These are phyloP conservation scores for Folsomia candida DNA, from an alignment of 2,888 invertebrate genomes.

Conservation along the genomic window DNA sequence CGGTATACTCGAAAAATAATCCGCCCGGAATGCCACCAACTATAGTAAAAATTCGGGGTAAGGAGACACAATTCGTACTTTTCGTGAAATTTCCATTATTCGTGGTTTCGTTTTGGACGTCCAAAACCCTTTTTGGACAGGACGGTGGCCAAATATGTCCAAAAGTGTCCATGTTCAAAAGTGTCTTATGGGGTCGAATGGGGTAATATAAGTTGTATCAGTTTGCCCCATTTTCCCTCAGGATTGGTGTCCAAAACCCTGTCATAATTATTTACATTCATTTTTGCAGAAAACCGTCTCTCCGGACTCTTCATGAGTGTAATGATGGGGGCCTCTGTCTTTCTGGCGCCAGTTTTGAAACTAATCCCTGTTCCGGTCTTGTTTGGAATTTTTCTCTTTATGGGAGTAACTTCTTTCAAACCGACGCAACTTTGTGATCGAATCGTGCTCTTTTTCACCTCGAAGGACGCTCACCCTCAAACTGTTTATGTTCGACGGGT, in stretches of 20 bases:
- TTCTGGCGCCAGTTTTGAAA: constrained; percentile 71
- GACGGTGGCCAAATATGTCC: too few species aligned
- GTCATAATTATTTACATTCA: too few species aligned
- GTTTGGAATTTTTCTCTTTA: constrained; percentile 86
- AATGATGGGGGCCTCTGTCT: constrained; percentile 78
- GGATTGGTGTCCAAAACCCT: too few species aligned
- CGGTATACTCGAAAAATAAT: constrained; percentile 90
- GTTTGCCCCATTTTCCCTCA: too few species aligned
- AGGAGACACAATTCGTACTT: too few species aligned
- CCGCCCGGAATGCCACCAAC: constrained; percentile 94
- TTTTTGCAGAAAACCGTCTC: constrained; percentile 82
- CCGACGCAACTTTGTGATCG: constrained; percentile 94
- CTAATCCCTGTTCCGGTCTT: constrained; percentile 88
- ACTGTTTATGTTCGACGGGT: constrained; percentile 84
- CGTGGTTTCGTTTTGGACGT: too few species aligned
- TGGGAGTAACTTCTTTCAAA: constrained; percentile 91
- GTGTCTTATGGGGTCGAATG: too few species aligned
- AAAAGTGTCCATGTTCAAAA: too few species aligned
- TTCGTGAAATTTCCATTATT: too few species aligned
- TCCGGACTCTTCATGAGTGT: constrained; percentile 76
- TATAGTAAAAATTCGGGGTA: constrained; percentile 78
- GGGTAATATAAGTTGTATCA: too few species aligned
- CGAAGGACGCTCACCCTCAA: constrained; percentile 91
- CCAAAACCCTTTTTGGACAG: too few species aligned
- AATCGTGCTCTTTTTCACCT: constrained; percentile 83